phyloP scores from a whole-genome alignment of 1,140 invertebrate species.

The Zaprionus nigranus region DNA sequence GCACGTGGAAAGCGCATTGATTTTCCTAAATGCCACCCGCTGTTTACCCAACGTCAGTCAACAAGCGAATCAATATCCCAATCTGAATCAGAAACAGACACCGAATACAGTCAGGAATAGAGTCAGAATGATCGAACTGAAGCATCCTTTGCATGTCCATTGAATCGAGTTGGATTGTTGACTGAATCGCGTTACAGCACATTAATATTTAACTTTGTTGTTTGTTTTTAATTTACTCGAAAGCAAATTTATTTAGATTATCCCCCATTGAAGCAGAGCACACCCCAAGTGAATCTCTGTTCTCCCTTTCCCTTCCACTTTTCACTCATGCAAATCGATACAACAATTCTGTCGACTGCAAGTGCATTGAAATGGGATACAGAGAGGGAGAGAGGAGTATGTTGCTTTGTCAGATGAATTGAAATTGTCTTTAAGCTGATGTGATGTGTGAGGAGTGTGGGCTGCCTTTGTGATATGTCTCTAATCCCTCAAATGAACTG shows the following conservation, averaged over 20 bases:
- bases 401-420: neutral
- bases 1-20: slow-evolving; percentile 44
- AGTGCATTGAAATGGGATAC: slow-evolving; percentile 34
- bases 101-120: neutral
- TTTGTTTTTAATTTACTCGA: slow-evolving; percentile 78
- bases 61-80: slow-evolving; percentile 23
- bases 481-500: slow-evolving; percentile 2
- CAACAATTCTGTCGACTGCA: slow-evolving; percentile 31
- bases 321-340: slow-evolving; percentile 60
- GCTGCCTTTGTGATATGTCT: neutral
- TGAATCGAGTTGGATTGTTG: slow-evolving; percentile 52
- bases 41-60: slow-evolving; percentile 53
- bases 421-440: neutral
- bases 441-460: neutral
- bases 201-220: slow-evolving; percentile 78
- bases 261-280: slow-evolving; percentile 29
- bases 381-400: neutral
- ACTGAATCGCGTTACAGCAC: slow-evolving; percentile 58
- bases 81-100: slow-evolving; percentile 5
- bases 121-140: slow-evolving; percentile 38
- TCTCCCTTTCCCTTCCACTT: neutral
- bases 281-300: slow-evolving; percentile 18
- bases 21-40: slow-evolving; percentile 61
- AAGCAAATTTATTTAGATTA: slow-evolving; percentile 67
- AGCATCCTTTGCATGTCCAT: slow-evolving; percentile 31